Evolutionary conservation across 1,140 invertebrate species (phyloP).

Genomic region (Musca domestica): DNA sequence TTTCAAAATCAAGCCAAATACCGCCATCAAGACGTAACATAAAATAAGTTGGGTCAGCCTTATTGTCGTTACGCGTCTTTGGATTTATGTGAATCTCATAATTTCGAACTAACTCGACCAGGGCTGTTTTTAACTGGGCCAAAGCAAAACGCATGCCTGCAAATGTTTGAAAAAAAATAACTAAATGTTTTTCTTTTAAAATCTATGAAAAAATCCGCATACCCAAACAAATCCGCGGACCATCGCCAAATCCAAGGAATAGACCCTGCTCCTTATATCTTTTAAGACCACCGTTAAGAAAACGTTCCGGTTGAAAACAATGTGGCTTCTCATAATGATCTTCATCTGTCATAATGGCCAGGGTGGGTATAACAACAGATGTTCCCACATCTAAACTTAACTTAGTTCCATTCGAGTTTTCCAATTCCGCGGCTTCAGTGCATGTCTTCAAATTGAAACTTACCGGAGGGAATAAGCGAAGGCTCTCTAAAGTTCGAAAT

Average conservation of each 20-base stretch:
- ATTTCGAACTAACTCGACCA: conserved; percentile 37
- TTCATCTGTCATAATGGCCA: conserved; percentile 60
- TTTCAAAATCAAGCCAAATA: conserved; percentile 40
- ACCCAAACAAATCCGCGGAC: conserved; percentile 43
- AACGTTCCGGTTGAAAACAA: conserved; percentile 70
- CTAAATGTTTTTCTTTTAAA: no score
- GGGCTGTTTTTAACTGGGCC: conserved; percentile 40
- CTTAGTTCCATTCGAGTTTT: conserved; percentile 34
- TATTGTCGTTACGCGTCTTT: conserved; percentile 41
- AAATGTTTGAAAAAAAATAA: no score
- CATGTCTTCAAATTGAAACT: conserved; percentile 32
- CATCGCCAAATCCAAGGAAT: conserved; percentile 41
- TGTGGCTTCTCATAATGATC: conserved; percentile 67
- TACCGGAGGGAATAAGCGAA: conserved; percentile 35
- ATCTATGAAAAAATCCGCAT: conserved; percentile 2
- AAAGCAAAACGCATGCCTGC: conserved; percentile 46
- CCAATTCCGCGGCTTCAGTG: conserved; percentile 35
- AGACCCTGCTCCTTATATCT: conserved; percentile 35
- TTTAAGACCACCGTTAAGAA: conserved; percentile 37
- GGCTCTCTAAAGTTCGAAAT: conserved; percentile 35
- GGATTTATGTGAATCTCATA: conserved; percentile 40
- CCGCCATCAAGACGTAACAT: conserved; percentile 33
- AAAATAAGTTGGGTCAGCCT: conserved; percentile 28
- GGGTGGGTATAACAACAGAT: conserved; percentile 58
- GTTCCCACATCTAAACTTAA: conserved; percentile 53